These are phyloP conservation scores for Echinarachnius parma DNA, from an alignment of 53 echinoderm and acorn worm species.

Conservation along the genomic window DNA sequence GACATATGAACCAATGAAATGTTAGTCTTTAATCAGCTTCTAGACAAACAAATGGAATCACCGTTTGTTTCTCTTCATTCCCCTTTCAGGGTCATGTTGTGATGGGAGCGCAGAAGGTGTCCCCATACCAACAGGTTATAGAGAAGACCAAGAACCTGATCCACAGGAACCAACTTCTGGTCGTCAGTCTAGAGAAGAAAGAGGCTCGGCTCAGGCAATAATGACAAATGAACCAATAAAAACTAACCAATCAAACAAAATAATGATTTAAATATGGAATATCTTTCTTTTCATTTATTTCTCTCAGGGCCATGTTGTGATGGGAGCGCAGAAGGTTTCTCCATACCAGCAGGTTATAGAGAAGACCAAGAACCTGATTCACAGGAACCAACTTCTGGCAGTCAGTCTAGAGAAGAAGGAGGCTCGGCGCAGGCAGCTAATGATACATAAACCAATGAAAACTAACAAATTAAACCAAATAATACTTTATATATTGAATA, in stretches of 20 bases:
- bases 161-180: constrained; percentile 82
- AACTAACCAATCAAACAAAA: too few species aligned
- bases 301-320: constrained; percentile 97
- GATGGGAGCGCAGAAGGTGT: constrained; percentile 93
- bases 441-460: too few species aligned
- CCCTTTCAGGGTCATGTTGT: constrained; percentile 98
- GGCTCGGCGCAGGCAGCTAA: constrained; percentile 23
- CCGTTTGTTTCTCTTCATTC: too few species aligned
- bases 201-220: too few species aligned
- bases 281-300: too few species aligned
- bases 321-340: constrained; percentile 92
- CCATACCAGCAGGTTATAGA: constrained; percentile 98
- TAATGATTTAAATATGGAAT: too few species aligned
- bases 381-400: constrained; percentile 81
- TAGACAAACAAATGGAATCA: too few species aligned
- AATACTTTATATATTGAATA: too few species aligned
- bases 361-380: constrained; percentile 95
- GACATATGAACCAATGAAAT: too few species aligned
- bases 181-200: constrained; percentile 85
- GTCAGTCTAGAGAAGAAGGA: constrained; percentile 92
- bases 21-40: too few species aligned
- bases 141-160: constrained; percentile 97
- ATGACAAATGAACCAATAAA: too few species aligned
- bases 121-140: constrained; percentile 97
- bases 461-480: too few species aligned